phyloP scores from a whole-genome alignment of 2,888 invertebrate species.

The Euproctis similis region DNA sequence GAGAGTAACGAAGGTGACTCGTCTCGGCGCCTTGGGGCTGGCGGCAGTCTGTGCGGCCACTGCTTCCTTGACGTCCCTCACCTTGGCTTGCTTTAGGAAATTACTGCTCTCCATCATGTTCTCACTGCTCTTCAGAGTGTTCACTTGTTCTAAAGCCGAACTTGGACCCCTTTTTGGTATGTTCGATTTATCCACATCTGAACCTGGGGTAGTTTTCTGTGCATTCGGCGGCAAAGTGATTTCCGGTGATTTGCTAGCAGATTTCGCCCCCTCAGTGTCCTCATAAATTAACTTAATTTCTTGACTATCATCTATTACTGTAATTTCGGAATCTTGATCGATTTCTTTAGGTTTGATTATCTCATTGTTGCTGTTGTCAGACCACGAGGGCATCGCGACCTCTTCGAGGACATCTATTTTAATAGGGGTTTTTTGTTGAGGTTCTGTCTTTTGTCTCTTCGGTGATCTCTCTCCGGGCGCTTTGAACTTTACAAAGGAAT shows the following conservation, averaged over 20 bases:
- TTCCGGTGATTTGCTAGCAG: slow-evolving; percentile 19
- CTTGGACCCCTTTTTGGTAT: slow-evolving; percentile 12
- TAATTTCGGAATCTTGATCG: slow-evolving; percentile 17
- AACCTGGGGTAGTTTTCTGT: slow-evolving; percentile 7
- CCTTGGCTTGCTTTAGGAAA: slow-evolving; percentile 53
- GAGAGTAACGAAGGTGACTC: slow-evolving; percentile 84
- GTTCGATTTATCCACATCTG: slow-evolving; percentile 4
- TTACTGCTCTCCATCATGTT: slow-evolving; percentile 23
- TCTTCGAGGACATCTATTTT: slow-evolving; percentile 60
- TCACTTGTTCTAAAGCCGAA: slow-evolving; percentile 6
- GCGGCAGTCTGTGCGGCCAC: slow-evolving; percentile 29
- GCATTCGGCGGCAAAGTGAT: slow-evolving; percentile 7
- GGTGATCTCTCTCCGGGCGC: slow-evolving; percentile 48
- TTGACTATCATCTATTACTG: slow-evolving; percentile 62
- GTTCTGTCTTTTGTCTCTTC: slow-evolving; percentile 36
- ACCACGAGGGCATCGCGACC: slow-evolving; percentile 68
- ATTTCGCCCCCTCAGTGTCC: slow-evolving; percentile 49
- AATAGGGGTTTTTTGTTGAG: slow-evolving; percentile 50
- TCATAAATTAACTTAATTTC: slow-evolving; percentile 78
- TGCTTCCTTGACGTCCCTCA: slow-evolving; percentile 46
- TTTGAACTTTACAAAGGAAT: slow-evolving; percentile 59
- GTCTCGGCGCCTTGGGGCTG: slow-evolving; percentile 76
- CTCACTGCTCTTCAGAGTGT: slow-evolving; percentile 5
- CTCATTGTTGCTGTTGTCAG: slow-evolving; percentile 62
- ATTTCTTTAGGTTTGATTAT: slow-evolving; percentile 40